A percentile compares a stretch with the other conserved stretches of the same genome.
These are phyloP conservation scores for Hipparchia semele DNA, from an alignment of 2,888 invertebrate genomes.

Conservation along the genomic window DNA sequence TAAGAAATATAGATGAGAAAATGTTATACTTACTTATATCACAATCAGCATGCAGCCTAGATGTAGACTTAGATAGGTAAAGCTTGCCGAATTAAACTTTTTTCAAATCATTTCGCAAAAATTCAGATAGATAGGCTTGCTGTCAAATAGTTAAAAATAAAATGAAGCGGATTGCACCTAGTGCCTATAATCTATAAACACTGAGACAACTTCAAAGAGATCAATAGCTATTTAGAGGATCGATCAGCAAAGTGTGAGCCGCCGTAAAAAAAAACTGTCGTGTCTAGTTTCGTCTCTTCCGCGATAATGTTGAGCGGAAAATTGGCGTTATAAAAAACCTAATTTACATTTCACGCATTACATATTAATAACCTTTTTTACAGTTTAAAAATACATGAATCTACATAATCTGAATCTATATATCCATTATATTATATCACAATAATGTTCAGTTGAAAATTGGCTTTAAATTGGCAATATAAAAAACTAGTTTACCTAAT, in stretches of 20 bases:
- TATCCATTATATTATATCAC: too few relatives aligned
- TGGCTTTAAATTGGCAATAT: too few relatives aligned
- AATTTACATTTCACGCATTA: conserved; percentile 3
- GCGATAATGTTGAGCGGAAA: conserved; percentile 37
- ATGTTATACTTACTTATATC: too few relatives aligned
- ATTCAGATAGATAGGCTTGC: not conserved
- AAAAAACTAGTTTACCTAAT: too few relatives aligned
- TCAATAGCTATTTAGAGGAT: conserved; percentile 71
- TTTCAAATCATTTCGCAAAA: too few relatives aligned
- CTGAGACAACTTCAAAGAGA: conserved; percentile 78
- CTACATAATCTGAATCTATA: too few relatives aligned
- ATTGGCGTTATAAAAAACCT: conserved; percentile 26
- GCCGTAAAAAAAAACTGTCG: conserved; percentile 29
- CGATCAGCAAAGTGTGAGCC: conserved; percentile 51
- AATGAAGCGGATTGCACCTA: not conserved
- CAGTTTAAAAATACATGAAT: too few relatives aligned
- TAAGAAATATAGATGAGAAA: too few relatives aligned
- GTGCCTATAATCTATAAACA: conserved; percentile 61
- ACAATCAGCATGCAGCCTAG: too few relatives aligned
- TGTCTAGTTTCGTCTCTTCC: conserved; percentile 35
- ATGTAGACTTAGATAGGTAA: too few relatives aligned
- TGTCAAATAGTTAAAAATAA: not conserved
- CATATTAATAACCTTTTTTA: not conserved
- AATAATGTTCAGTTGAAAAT: too few relatives aligned
- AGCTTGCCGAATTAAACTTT: too few relatives aligned